Evolutionary conservation across 2,113 vertebrate species (phyloP), one percentile per base, ranked within the genome.

Genomic region (Zosterops hypoxanthus): DNA sequence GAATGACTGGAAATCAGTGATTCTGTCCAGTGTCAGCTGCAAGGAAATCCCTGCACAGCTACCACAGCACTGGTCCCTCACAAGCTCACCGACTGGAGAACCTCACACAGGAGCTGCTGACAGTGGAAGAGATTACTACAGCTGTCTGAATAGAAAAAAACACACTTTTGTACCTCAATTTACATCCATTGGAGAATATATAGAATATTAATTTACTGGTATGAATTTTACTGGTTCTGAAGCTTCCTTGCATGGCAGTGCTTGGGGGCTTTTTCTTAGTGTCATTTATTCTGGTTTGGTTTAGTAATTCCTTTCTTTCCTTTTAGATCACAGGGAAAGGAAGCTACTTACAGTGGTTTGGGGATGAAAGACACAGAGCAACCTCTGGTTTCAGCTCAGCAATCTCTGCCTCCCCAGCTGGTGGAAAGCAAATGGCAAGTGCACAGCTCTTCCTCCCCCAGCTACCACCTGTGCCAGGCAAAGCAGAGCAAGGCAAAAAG

Each of bases 41-140:
- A 91, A 47, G 33, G 25, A 87, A 64, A 50, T 26, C 25, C 31
- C 29, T 76, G 72, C 21, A 22, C 3, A 4, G 36, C 31, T 69
- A 42, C 46, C 42, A 17, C 3, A 75, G 18, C 19, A 34, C 31
- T 36, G 29, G 18, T 61, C 3, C 19, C 34, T 36, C 26, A 12
- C 42, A 57, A 73, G 36, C 9, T 46, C 42, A 28, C 16, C 4
- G 2, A 23, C 47, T 24, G 49, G 22, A 82, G 34, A 82, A 20
- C 21, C 8, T 50, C 23, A 39, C 0, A 0, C 41, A 82, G 41
- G 15, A 82, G n/a, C 31, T 2, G 0, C 36, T 69, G 23, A 65
- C 39, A 6, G 2, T 9, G 28, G 16, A 34, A 34, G 20, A 57
- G 22, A 65, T 56, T 26, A 33, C 16, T 68, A 31, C 23, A 69